Conservation (phyloP, 2,797 vertebrate species). For the Poeciliopsis presidionis region DNA sequence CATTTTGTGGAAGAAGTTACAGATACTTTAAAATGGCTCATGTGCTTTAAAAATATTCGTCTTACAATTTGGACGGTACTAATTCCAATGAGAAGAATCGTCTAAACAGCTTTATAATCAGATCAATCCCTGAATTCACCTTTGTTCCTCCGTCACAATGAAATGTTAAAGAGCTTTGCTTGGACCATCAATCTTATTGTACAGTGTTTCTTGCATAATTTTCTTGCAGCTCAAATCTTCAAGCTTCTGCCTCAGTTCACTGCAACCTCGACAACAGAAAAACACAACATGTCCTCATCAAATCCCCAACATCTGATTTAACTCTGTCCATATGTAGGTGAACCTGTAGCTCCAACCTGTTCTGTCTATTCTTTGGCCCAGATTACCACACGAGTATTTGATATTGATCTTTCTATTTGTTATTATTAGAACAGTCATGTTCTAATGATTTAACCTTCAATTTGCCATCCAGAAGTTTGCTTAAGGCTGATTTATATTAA, state of each 20-base stretch:
- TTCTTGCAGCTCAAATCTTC: not conserved
- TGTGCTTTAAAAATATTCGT: not conserved
- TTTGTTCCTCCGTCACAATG: slow-evolving; percentile 12
- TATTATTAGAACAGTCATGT: not conserved
- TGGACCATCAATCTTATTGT: not conserved
- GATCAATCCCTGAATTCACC: slow-evolving; percentile 11
- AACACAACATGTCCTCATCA: not conserved
- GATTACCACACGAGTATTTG: not conserved
- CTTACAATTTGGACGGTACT: not conserved
- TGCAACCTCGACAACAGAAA: not conserved
- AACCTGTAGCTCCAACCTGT: not conserved
- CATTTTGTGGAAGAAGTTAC: slow-evolving; percentile 10
- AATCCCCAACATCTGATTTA: not conserved
- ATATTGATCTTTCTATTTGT: not conserved
- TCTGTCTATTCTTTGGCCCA: not conserved
- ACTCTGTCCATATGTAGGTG: not conserved
- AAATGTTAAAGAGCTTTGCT: slow-evolving; percentile 16
- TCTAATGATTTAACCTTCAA: not conserved
- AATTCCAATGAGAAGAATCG: slow-evolving; percentile 5
- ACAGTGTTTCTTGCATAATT: not conserved
- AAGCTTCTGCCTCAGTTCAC: not conserved
- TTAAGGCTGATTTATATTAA: not conserved
- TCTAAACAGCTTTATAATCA: not conserved
- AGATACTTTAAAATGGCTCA: not conserved
- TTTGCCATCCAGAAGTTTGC: not conserved